These are phyloP conservation scores for Cyclina sinensis DNA, from an alignment of 1,140 invertebrate species.

Conservation along the genomic window DNA sequence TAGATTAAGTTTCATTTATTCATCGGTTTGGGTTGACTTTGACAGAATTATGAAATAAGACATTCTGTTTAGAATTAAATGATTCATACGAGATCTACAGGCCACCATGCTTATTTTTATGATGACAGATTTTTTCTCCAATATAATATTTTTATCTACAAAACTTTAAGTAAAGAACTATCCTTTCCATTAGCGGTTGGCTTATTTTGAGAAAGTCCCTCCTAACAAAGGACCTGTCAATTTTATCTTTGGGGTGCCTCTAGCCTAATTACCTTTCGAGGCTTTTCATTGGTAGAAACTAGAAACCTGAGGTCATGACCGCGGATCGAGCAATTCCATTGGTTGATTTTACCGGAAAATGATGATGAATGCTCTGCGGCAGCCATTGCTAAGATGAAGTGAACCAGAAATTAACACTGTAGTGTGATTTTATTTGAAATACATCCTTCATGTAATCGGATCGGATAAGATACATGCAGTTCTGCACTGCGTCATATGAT, in stretches of 20 bases:
- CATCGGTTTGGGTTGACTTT: too few species aligned
- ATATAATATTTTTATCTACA: too few species aligned
- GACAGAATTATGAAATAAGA: too few species aligned
- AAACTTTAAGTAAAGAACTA: too few species aligned
- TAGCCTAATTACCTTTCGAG: conserved; percentile 52
- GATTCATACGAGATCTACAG: too few species aligned
- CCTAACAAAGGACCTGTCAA: conserved; percentile 60
- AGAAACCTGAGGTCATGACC: conserved; percentile 45
- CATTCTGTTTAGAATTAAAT: too few species aligned
- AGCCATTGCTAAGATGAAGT: conserved; percentile 68
- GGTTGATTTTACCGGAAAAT: conserved; percentile 66
- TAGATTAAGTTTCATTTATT: too few species aligned
- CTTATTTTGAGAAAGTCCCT: conserved; percentile 33
- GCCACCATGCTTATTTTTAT: too few species aligned
- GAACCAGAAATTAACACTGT: conserved; percentile 62
- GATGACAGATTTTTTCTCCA: too few species aligned
- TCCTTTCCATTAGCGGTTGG: background rate
- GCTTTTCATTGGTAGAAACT: conserved; percentile 51
- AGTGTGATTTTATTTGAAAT: conserved; percentile 29
- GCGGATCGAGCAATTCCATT: conserved; percentile 27
- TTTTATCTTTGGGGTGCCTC: conserved; percentile 64
- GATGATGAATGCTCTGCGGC: conserved; percentile 66
- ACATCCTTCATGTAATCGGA: conserved; percentile 56
- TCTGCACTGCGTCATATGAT: background rate
- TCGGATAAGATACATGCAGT: conserved; percentile 48